These are phyloP conservation scores for Batillaria attramentaria DNA, from an alignment of 1,140 invertebrate species.

Conservation along the genomic window DNA sequence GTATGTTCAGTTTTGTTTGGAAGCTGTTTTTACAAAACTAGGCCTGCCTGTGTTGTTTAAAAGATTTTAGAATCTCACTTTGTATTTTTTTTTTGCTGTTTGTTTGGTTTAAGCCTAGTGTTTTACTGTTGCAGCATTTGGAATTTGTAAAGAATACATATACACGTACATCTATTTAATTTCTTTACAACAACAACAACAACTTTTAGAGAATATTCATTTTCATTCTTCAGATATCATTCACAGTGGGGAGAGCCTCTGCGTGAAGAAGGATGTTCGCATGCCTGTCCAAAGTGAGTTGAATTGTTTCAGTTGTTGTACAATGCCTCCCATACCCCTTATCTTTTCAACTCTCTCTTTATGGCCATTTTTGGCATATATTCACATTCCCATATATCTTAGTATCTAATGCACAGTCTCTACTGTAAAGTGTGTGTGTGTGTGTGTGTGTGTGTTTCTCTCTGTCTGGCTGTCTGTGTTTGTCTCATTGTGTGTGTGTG, in stretches of 20 bases:
- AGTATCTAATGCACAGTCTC: too few species aligned
- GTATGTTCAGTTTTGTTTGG: conserved; percentile 40
- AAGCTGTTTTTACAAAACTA: not conserved
- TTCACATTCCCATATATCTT: too few species aligned
- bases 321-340: too few species aligned
- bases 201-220: not conserved
- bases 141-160: not conserved
- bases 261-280: conserved; percentile 85
- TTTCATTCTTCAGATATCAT: conserved; percentile 85
- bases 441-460: too few species aligned
- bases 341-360: too few species aligned
- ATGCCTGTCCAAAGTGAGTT: conserved; percentile 83
- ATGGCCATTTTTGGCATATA: too few species aligned
- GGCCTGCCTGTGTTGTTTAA: not conserved
- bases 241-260: conserved; percentile 93
- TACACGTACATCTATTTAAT: too few species aligned
- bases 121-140: not conserved
- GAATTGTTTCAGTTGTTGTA: too few species aligned
- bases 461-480: too few species aligned
- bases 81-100: not conserved
- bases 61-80: not conserved
- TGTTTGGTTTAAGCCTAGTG: not conserved
- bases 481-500: too few species aligned
- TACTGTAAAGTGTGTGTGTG: too few species aligned
- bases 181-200: too few species aligned